Evolutionary conservation across 2,113 vertebrate species (phyloP).

Genomic region (Oceanodroma tethys): DNA sequence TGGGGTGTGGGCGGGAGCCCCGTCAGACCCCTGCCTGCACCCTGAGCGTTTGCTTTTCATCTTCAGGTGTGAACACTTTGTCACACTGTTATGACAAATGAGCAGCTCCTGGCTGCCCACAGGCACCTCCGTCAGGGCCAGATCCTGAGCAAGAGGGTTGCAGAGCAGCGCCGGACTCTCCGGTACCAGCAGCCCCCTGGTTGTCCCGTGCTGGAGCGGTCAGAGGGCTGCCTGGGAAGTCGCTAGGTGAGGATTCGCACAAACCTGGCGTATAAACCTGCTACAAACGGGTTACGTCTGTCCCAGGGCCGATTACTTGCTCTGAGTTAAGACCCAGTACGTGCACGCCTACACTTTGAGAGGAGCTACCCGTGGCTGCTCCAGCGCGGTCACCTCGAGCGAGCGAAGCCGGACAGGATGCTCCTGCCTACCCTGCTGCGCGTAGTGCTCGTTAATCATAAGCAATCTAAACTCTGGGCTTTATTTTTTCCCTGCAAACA

Average conservation of each 20-base stretch:
- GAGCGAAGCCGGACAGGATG: background rate
- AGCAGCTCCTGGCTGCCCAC: background rate
- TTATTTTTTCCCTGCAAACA: background rate
- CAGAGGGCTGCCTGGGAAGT: background rate
- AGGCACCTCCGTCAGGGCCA: background rate
- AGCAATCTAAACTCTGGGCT: background rate
- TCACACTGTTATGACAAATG: background rate
- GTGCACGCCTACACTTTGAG: fast-evolving
- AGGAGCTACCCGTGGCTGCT: background rate
- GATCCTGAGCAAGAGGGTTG: background rate
- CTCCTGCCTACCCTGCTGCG: background rate
- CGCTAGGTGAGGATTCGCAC: background rate
- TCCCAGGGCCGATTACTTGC: background rate
- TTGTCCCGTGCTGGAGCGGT: background rate
- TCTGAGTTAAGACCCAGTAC: background rate
- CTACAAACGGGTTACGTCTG: background rate
- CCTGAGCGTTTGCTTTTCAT: background rate
- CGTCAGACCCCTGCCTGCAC: background rate
- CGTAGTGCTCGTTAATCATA: fast-evolving
- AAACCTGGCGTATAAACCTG: background rate
- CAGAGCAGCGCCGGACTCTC: background rate
- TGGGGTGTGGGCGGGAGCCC: background rate
- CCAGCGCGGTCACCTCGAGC: fast-evolving
- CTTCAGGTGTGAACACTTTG: background rate
- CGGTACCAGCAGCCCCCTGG: background rate